A percentile compares a stretch with the other conserved stretches of the same genome.
Evolutionary conservation across 2,797 vertebrate genomes (phyloP).

Genomic region (Rhincodon typus): DNA sequence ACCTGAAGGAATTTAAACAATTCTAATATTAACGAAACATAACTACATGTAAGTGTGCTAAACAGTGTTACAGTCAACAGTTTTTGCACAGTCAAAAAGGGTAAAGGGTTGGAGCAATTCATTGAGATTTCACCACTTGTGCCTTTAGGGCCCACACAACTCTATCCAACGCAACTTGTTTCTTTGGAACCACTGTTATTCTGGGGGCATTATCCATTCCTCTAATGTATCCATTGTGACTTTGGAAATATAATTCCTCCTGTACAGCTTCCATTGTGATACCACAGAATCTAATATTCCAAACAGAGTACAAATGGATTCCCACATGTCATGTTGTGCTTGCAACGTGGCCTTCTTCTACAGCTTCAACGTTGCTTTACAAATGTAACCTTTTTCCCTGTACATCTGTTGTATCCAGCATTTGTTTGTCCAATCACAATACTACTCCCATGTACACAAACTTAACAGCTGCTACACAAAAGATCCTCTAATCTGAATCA

Average conservation of each 20-base stretch:
- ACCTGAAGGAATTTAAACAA: constrained; percentile 3
- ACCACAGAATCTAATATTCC: not conserved
- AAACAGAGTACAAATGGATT: not conserved
- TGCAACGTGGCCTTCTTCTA: not conserved
- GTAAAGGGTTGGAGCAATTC: not conserved
- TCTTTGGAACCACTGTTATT: not conserved
- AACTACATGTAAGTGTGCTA: not conserved
- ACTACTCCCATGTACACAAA: not conserved
- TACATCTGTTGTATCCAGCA: not conserved
- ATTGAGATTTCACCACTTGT: constrained; percentile 23
- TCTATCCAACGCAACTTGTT: not conserved
- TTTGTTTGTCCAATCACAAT: not conserved
- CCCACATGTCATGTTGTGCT: not conserved
- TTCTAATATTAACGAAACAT: not conserved
- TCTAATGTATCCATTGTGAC: not conserved
- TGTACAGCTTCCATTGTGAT: not conserved
- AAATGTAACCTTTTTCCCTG: not conserved
- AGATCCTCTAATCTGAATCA: not conserved
- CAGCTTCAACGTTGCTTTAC: not conserved
- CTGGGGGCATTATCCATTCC: too few species aligned
- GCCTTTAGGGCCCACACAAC: constrained; percentile 5
- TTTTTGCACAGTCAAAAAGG: not conserved
- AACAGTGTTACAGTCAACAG: not conserved
- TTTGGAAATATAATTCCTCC: not conserved
- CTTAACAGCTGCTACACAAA: not conserved